phyloP scores from a whole-genome alignment of 2,888 invertebrate species.

The Atrina japonica region DNA sequence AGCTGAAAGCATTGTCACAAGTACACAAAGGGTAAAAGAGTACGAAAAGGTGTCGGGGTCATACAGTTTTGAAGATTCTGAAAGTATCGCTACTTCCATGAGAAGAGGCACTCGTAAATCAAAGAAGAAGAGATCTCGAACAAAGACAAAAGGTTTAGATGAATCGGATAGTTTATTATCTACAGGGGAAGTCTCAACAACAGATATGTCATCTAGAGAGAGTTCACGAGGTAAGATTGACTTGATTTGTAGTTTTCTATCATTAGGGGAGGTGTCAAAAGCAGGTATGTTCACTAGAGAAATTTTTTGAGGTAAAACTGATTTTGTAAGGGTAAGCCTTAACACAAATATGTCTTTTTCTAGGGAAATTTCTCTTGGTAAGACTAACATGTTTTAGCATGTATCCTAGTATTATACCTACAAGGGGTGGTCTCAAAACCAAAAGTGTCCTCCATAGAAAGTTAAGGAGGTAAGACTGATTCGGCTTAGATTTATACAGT shows the following conservation, averaged over 20 bases:
- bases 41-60: background rate
- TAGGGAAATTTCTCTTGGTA: too few species aligned
- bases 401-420: too few species aligned
- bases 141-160: constrained; percentile 4
- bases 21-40: constrained; percentile 11
- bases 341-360: background rate
- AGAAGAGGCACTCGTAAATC: constrained; percentile 27
- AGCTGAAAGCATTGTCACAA: constrained; percentile 29
- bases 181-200: constrained; percentile 42
- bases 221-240: constrained; percentile 45
- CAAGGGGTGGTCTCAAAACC: too few species aligned
- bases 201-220: constrained; percentile 48
- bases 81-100: constrained; percentile 48
- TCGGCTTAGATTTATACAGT: too few species aligned
- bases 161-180: background rate
- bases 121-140: constrained; percentile 16
- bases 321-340: too few species aligned
- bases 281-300: too few species aligned
- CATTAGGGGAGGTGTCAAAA: too few species aligned
- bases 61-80: constrained; percentile 45
- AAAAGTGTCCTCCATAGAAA: too few species aligned
- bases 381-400: too few species aligned
- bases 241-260: background rate
- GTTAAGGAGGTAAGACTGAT: too few species aligned
- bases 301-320: too few species aligned